Conservation (phyloP, 2,113 vertebrate species). For the Odocoileus hemionus region DNA sequence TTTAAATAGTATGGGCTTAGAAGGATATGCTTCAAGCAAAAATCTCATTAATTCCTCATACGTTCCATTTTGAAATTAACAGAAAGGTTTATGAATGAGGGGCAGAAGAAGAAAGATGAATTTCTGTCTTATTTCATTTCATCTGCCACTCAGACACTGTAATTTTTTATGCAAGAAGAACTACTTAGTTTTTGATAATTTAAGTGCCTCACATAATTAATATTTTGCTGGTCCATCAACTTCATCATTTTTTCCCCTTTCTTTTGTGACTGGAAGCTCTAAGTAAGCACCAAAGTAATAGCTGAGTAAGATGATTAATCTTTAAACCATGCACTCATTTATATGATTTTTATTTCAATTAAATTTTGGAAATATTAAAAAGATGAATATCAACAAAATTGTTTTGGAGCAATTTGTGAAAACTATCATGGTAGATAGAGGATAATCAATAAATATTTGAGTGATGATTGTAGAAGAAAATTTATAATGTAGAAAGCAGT, state of each 20-base stretch:
- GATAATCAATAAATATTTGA: background rate
- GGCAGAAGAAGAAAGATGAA: conserved; percentile 31
- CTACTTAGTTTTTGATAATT: conserved; percentile 40
- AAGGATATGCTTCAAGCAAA: background rate
- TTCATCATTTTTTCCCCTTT: background rate
- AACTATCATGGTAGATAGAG: background rate
- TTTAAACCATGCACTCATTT: conserved; percentile 13
- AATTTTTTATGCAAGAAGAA: conserved; percentile 14
- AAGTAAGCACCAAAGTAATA: background rate
- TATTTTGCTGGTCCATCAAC: conserved; percentile 14
- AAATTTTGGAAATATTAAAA: conserved; percentile 21
- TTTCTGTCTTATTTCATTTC: conserved; percentile 48
- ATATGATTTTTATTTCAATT: conserved; percentile 29
- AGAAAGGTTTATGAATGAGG: conserved; percentile 30
- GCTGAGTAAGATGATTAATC: background rate
- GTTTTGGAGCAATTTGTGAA: conserved; percentile 1
- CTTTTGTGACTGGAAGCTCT: background rate
- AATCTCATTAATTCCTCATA: conserved; percentile 46
- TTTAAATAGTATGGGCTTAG: conserved; percentile 29
- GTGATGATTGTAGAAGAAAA: background rate
- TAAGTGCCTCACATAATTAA: conserved; percentile 32
- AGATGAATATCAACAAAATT: background rate
- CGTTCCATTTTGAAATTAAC: conserved; percentile 50
- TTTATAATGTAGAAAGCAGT: background rate
- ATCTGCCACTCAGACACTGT: conserved; percentile 22